Conservation (phyloP, 2,113 vertebrate genomes). For the Aspiorhynchus laticeps region DNA sequence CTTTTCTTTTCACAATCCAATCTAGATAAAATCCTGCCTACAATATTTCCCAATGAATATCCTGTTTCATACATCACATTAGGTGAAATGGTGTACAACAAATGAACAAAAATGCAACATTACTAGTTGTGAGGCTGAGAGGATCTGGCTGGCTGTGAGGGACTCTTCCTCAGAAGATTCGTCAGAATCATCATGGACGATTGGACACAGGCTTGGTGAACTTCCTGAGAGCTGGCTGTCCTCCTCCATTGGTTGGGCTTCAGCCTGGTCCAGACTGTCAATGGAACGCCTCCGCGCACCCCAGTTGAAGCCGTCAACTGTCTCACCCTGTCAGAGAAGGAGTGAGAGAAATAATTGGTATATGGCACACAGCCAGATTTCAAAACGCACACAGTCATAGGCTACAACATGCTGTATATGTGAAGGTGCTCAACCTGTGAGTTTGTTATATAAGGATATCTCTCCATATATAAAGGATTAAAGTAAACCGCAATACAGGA, state of each 20-base stretch:
- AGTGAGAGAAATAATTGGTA: constrained; percentile 31
- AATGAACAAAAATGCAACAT: constrained; percentile 57
- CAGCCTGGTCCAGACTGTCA: constrained; percentile 91
- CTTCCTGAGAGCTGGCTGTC: constrained; percentile 86
- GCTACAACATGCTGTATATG: background rate
- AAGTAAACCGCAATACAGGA: background rate
- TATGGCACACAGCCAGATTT: background rate
- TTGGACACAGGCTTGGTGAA: constrained; percentile 84
- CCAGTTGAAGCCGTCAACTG: constrained; percentile 97
- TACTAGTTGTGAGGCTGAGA: constrained; percentile 87
- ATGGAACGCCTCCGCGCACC: constrained; percentile 91
- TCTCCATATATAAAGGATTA: background rate
- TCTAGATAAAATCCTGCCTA: background rate
- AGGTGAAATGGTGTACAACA: too few relatives aligned
- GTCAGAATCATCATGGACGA: constrained; percentile 86
- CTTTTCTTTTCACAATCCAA: background rate
- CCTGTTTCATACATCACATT: background rate
- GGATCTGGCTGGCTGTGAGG: constrained; percentile 86
- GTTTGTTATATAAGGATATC: background rate
- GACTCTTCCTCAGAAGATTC: constrained; percentile 95
- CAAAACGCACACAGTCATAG: background rate
- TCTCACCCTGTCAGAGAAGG: constrained; percentile 86
- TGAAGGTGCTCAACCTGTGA: background rate
- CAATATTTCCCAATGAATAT: background rate
- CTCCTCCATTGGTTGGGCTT: constrained; percentile 85